Conservation (phyloP, 2,113 vertebrate genomes). For the Perca schrenkii region DNA sequence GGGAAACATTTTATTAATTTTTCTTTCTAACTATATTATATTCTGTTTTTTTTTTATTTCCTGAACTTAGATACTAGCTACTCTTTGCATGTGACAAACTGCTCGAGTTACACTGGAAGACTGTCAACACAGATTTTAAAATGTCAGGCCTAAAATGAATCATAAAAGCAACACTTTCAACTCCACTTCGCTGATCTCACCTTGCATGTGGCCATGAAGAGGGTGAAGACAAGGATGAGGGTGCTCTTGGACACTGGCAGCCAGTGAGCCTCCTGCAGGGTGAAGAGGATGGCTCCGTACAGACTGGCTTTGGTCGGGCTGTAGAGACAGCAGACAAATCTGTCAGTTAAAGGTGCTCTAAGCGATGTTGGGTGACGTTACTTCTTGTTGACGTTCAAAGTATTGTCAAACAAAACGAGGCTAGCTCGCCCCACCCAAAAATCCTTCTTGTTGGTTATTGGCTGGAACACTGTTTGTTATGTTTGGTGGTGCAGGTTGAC, state of each 20-base stretch:
- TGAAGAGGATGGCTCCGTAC: conserved; percentile 95
- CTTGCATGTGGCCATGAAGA: conserved; percentile 97
- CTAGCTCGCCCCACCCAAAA: no score
- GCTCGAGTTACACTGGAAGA: not conserved
- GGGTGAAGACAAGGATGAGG: conserved; percentile 94
- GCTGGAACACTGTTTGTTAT: no score
- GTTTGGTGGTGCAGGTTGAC: no score
- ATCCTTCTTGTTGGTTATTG: no score
- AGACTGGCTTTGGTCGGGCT: conserved; percentile 98
- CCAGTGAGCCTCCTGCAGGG: conserved; percentile 92
- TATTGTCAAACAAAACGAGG: no score
- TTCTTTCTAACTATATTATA: not conserved
- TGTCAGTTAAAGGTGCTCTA: not conserved
- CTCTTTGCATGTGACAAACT: conserved; percentile 1
- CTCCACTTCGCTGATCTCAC: conserved; percentile 67
- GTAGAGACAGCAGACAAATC: conserved; percentile 25
- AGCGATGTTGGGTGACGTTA: no score
- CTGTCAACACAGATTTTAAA: not conserved
- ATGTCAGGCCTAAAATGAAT: not conserved
- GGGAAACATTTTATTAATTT: not conserved
- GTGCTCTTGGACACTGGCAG: conserved; percentile 92
- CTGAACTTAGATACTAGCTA: not conserved
- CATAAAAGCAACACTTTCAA: not conserved
- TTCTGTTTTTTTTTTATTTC: not conserved
- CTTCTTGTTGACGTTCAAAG: no score